Conservation (phyloP, 1,140 invertebrate species). For the Micrasema minimum region DNA sequence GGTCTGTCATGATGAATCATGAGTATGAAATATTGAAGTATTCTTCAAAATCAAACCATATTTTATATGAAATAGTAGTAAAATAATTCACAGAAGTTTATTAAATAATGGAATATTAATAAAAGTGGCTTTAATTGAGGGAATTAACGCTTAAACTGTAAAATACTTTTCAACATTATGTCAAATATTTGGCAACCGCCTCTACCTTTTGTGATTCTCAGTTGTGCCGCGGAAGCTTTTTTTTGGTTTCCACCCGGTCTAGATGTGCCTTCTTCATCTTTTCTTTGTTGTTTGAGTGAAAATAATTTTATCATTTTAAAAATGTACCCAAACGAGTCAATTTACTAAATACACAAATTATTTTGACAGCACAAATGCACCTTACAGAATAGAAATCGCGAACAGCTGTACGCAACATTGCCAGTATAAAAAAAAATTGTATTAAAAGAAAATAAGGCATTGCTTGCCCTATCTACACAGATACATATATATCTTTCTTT, state of each 20-base stretch:
- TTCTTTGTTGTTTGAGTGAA: slow-evolving; percentile 97
- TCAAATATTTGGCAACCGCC: slow-evolving; percentile 26
- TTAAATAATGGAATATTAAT: too few species aligned
- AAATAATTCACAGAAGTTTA: too few species aligned
- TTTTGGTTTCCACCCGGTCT: slow-evolving; percentile 83
- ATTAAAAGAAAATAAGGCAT: not conserved
- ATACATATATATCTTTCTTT: too few species aligned
- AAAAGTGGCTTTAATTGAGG: too few species aligned
- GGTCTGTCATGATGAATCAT: too few species aligned
- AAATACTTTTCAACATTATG: slow-evolving; percentile 30
- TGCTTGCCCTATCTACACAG: too few species aligned
- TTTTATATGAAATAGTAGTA: too few species aligned
- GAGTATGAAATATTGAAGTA: too few species aligned
- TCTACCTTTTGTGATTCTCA: slow-evolving; percentile 96
- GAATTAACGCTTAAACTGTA: not conserved
- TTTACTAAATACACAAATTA: slow-evolving; percentile 44
- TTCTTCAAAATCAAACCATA: too few species aligned
- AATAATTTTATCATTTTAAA: slow-evolving; percentile 94
- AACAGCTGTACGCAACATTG: slow-evolving; percentile 42
- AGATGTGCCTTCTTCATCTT: slow-evolving; percentile 89
- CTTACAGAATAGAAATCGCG: slow-evolving; percentile 35
- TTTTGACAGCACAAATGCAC: slow-evolving; percentile 44
- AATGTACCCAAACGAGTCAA: slow-evolving; percentile 26
- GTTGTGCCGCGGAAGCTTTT: slow-evolving; percentile 93
- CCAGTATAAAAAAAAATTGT: slow-evolving; percentile 11